Percentiles rank a stretch among this genome's conserved stretches.
These are phyloP conservation scores for Sebastiscus albofasciatus DNA, from an alignment of 2,797 vertebrate genomes.

Conservation along the genomic window DNA sequence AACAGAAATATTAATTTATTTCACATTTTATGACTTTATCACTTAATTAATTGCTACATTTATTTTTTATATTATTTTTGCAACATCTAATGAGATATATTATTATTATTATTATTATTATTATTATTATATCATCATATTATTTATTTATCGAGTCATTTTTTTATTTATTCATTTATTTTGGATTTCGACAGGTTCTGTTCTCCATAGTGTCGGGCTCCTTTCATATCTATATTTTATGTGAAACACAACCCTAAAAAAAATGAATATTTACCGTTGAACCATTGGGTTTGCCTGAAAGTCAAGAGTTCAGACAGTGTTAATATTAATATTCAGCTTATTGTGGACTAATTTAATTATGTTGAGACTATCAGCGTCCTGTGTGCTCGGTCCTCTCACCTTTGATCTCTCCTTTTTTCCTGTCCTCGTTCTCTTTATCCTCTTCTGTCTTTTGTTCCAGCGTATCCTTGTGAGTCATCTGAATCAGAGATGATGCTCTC, in stretches of 20 bases:
- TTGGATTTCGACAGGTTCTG: no score
- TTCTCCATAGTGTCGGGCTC: not conserved
- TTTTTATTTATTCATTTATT: no score
- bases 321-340: conserved; percentile 21
- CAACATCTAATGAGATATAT: no score
- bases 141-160: no score
- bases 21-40: no score
- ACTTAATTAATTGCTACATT: no score
- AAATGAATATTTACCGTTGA: not conserved
- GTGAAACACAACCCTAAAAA: not conserved
- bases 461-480: conserved; percentile 54
- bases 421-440: conserved; percentile 14
- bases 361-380: not conserved
- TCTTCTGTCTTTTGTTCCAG: conserved; percentile 40
- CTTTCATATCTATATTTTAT: not conserved
- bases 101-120: no score
- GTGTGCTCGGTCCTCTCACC: not conserved
- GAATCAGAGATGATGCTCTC: conserved; percentile 45
- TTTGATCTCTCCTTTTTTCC: conserved; percentile 24
- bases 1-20: no score
- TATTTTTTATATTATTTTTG: no score
- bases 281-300: not conserved
- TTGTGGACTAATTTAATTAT: not conserved
- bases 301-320: not conserved
- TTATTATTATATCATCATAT: no score